These are phyloP conservation scores for Eleginops maclovinus DNA, from an alignment of 2,113 vertebrate species.

Conservation along the genomic window DNA sequence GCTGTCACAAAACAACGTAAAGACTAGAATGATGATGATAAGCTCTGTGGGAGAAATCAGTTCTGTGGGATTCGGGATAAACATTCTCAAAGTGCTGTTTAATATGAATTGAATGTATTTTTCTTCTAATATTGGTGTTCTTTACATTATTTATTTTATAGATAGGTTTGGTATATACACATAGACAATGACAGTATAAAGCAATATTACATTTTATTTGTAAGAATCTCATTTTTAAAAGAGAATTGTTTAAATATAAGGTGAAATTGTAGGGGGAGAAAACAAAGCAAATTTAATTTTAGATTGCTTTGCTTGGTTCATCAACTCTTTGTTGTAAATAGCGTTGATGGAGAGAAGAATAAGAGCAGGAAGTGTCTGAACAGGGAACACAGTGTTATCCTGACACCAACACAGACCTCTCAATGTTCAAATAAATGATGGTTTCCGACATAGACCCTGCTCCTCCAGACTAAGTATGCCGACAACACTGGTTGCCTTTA, in stretches of 20 bases:
- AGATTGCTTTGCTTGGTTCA: background rate
- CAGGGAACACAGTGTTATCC: conserved; percentile 47
- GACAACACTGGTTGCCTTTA: conserved; percentile 59
- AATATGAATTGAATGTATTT: background rate
- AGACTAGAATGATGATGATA: conserved; percentile 35
- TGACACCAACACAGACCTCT: conserved; percentile 69
- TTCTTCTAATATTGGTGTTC: too few species aligned
- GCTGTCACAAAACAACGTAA: conserved; percentile 45
- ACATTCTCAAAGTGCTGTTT: background rate
- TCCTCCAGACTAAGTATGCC: conserved; percentile 59
- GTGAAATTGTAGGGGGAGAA: background rate
- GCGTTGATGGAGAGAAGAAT: conserved; percentile 57
- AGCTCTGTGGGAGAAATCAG: conserved; percentile 54
- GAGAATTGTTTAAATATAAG: background rate
- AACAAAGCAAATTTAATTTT: background rate
- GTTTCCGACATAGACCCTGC: conserved; percentile 72
- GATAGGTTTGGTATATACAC: background rate
- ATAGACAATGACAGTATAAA: background rate
- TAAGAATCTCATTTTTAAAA: background rate
- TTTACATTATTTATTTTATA: background rate
- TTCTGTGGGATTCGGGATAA: conserved; percentile 10
- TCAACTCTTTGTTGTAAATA: conserved; percentile 22
- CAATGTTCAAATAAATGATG: conserved; percentile 75
- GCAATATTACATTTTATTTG: background rate
- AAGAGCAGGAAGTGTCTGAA: conserved; percentile 58